Conservation (phyloP, 2,113 vertebrate genomes). For the Pseudopipra pipra region DNA sequence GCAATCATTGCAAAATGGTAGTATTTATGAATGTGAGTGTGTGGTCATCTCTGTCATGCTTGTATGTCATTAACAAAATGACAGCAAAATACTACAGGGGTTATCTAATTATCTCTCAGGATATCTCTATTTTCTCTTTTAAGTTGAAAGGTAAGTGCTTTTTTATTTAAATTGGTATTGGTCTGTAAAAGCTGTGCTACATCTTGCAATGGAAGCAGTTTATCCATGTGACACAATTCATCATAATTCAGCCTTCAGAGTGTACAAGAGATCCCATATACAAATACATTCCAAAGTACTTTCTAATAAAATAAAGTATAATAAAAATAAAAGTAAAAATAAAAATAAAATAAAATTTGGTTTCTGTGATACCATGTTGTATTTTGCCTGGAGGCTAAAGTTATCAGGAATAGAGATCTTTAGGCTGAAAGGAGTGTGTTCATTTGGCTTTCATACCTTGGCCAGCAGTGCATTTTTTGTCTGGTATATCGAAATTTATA, state of each 20-base stretch:
- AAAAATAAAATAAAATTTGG: neutral
- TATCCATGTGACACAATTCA: neutral
- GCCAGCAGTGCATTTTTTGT: neutral
- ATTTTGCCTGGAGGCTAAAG: neutral
- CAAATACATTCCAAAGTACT: neutral
- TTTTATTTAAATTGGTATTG: neutral
- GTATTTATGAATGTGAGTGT: neutral
- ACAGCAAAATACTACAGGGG: neutral
- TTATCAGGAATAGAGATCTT: neutral
- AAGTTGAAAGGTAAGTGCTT: neutral
- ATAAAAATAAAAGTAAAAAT: neutral
- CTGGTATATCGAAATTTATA: conserved; percentile 26
- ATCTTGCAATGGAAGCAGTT: neutral
- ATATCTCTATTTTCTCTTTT: neutral
- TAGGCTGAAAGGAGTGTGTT: neutral
- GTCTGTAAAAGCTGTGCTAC: neutral
- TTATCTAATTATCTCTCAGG: neutral
- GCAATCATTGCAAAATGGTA: neutral
- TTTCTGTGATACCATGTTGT: neutral
- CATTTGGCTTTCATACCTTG: neutral
- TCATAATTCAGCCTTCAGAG: neutral
- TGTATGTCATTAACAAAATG: neutral
- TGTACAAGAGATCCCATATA: neutral
- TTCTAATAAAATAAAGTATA: neutral
- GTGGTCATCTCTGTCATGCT: neutral